Conservation (phyloP, 2,113 vertebrate species). For the Theropithecus gelada region DNA sequence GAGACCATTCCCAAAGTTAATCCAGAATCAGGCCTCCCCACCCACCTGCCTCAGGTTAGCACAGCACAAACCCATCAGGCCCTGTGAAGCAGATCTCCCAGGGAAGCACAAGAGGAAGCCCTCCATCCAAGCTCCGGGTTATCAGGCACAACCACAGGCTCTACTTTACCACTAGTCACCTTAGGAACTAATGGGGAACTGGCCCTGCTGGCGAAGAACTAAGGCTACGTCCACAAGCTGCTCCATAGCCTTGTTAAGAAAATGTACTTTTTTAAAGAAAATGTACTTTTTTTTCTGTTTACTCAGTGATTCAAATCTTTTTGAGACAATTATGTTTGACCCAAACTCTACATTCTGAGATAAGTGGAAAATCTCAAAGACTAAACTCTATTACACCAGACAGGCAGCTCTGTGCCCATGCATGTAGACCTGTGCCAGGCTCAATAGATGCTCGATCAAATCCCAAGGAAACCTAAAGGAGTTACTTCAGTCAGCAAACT, state of each 20-base stretch:
- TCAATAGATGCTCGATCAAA: neutral
- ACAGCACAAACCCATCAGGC: neutral
- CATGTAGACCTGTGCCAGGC: neutral
- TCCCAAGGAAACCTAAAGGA: neutral
- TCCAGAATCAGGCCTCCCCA: neutral
- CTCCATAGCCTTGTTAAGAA: neutral
- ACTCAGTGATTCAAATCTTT: neutral
- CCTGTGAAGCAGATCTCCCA: neutral
- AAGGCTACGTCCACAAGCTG: neutral
- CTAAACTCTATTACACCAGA: neutral
- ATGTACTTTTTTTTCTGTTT: neutral
- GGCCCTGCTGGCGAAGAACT: no score
- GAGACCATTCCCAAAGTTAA: neutral
- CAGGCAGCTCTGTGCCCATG: neutral
- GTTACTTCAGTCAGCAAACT: neutral
- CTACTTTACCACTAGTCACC: accelerated
- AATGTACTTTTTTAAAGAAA: neutral
- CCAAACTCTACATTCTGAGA: neutral
- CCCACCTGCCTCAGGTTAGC: neutral
- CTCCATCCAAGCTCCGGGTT: neutral
- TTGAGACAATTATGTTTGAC: neutral
- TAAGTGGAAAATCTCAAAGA: neutral
- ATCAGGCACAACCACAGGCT: neutral
- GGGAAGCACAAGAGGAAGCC: neutral
- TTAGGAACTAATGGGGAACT: neutral